Evolutionary conservation across 37 sponge, comb jelly and placozoan species (phyloP).

Genomic region (Beroe ovata): DNA sequence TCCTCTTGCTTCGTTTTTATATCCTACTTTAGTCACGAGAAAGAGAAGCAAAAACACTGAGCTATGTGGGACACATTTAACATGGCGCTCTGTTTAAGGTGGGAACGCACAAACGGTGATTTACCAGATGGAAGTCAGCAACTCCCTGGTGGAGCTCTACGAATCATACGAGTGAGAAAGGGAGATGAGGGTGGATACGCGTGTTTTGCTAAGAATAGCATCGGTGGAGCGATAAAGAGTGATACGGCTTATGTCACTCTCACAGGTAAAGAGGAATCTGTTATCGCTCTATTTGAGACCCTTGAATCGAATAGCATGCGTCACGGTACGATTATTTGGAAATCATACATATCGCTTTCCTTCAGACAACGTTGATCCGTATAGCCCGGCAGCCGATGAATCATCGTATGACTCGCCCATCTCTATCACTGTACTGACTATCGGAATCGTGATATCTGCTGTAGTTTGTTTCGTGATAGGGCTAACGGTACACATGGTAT

Average conservation of each 20-base stretch:
- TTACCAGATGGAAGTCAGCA: constrained; percentile 41
- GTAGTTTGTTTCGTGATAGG: constrained; percentile 43
- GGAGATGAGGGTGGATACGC: constrained; percentile 49
- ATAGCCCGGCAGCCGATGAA: constrained; percentile 37
- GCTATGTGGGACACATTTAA: background rate
- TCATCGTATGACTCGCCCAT: constrained; percentile 28
- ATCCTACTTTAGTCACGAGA: background rate
- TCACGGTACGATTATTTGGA: too few species aligned
- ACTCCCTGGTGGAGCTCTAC: constrained; percentile 12
- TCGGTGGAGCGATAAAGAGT: background rate
- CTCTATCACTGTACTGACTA: constrained; percentile 22
- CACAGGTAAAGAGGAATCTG: too few species aligned
- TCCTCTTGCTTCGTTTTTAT: background rate
- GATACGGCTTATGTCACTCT: constrained; percentile 38
- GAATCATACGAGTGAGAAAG: constrained; percentile 20
- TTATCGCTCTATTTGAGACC: too few species aligned
- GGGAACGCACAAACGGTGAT: constrained; percentile 56
- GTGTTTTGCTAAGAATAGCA: constrained; percentile 33
- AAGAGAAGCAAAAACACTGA: background rate
- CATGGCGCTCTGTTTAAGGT: constrained; percentile 14
- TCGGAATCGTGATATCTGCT: constrained; percentile 44
- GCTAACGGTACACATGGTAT: constrained; percentile 43
- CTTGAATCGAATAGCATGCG: too few species aligned
- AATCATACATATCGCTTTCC: too few species aligned
- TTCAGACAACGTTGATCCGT: constrained; percentile 20